Evolutionary conservation across 1,140 invertebrate species (phyloP).

Genomic region (Diachasmimorpha longicaudata): DNA sequence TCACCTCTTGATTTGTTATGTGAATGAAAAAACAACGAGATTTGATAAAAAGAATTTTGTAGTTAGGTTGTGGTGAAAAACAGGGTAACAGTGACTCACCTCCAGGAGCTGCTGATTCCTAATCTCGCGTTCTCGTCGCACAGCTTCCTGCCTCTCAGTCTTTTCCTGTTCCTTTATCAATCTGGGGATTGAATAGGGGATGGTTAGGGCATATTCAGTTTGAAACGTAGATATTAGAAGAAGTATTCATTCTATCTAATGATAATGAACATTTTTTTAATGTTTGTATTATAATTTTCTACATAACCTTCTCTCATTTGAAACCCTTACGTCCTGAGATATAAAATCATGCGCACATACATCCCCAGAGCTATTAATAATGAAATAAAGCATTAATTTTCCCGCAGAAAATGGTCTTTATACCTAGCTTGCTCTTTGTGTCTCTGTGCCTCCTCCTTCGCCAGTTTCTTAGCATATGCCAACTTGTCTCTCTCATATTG

Average conservation of each 20-base stretch:
- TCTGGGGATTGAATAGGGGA: conserved; percentile 53
- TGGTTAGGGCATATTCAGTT: no score
- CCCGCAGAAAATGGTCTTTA: no score
- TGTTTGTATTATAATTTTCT: no score
- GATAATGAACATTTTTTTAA: no score
- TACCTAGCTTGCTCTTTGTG: conserved; percentile 68
- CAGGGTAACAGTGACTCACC: conserved; percentile 51
- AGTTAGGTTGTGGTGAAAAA: conserved; percentile 13
- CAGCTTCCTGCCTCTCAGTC: conserved; percentile 77
- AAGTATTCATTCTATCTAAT: no score
- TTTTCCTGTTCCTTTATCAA: conserved; percentile 79
- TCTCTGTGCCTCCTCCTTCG: conserved; percentile 65
- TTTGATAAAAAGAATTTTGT: conserved; percentile 31
- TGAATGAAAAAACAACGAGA: conserved; percentile 56
- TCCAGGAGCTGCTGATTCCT: conserved; percentile 75
- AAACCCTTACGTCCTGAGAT: no score
- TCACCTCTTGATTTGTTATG: conserved; percentile 20
- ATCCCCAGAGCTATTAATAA: no score
- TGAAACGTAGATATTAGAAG: no score
- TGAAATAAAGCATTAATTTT: no score
- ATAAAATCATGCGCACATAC: no score
- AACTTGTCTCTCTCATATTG: conserved; percentile 66
- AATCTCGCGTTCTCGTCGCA: conserved; percentile 76
- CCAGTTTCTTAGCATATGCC: conserved; percentile 66
- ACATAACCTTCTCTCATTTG: no score